Conservation (phyloP, 2,888 invertebrate genomes). For the Lithophane leautieri region DNA sequence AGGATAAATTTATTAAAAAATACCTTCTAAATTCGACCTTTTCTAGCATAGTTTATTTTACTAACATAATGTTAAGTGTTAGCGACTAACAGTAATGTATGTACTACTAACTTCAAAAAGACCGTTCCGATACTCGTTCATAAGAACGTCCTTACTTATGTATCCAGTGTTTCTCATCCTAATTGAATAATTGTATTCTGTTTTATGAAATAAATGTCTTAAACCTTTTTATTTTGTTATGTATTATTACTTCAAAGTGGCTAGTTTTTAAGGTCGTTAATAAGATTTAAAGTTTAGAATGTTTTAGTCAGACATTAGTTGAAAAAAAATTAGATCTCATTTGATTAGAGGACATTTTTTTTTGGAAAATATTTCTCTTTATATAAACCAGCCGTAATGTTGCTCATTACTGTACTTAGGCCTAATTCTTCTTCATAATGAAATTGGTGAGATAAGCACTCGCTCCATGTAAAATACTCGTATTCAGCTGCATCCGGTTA, state of each 20-base stretch:
- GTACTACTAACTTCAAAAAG: too few relatives aligned
- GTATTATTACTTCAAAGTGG: constrained; percentile 8
- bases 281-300: neutral
- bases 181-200: too few relatives aligned
- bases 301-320: neutral
- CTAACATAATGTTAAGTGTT: too few relatives aligned
- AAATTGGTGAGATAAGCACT: neutral
- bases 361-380: neutral
- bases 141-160: too few relatives aligned
- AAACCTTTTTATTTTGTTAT: neutral
- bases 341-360: neutral
- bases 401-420: too few relatives aligned
- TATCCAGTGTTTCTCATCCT: too few relatives aligned
- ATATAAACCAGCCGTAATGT: neutral
- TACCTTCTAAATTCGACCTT: too few relatives aligned
- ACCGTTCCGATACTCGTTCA: too few relatives aligned
- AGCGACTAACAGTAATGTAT: too few relatives aligned
- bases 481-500: neutral
- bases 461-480: neutral
- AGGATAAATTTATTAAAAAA: too few relatives aligned
- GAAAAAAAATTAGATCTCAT: neutral
- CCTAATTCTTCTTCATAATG: neutral
- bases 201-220: too few relatives aligned
- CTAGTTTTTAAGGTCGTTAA: neutral
- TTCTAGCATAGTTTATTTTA: too few relatives aligned